Conservation (phyloP, 1,140 invertebrate genomes). For the Lepidurus packardi region DNA sequence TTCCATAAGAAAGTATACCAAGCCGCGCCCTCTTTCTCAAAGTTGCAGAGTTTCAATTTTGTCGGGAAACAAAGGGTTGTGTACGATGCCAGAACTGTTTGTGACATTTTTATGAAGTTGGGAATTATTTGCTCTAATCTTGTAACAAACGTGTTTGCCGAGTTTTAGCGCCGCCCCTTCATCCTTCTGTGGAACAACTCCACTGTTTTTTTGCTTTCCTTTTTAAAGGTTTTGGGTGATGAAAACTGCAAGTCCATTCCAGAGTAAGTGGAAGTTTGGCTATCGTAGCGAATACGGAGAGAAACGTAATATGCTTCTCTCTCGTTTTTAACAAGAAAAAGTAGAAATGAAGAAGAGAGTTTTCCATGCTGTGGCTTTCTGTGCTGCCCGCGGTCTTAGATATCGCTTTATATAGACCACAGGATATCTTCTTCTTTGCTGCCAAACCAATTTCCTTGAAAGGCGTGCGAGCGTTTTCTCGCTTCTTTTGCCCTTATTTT, state of each 20-base stretch:
- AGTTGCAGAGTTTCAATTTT: too few relatives aligned
- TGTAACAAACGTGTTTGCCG: too few relatives aligned
- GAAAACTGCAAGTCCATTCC: neutral
- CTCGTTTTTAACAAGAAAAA: neutral
- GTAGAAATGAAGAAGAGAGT: neutral
- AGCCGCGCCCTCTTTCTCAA: too few relatives aligned
- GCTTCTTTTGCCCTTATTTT: neutral
- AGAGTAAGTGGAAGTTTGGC: slow-evolving; percentile 4
- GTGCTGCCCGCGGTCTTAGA: neutral
- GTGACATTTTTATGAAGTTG: too few relatives aligned
- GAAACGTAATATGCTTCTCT: neutral
- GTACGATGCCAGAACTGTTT: too few relatives aligned
- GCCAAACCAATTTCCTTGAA: slow-evolving; percentile 22
- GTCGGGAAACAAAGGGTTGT: too few relatives aligned
- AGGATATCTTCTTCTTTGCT: slow-evolving; percentile 4
- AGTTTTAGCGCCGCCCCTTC: too few relatives aligned
- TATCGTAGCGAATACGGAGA: neutral
- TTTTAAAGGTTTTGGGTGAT: neutral
- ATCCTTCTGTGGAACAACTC: too few relatives aligned
- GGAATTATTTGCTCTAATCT: too few relatives aligned
- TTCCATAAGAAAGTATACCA: too few relatives aligned
- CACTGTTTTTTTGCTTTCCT: neutral
- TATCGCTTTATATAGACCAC: slow-evolving; percentile 13
- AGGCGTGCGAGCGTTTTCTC: slow-evolving; percentile 10
- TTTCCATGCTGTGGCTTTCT: slow-evolving; percentile 7